Evolutionary conservation across 2,888 invertebrate species (phyloP).

Genomic region (Drosophila cyrtoloma): DNA sequence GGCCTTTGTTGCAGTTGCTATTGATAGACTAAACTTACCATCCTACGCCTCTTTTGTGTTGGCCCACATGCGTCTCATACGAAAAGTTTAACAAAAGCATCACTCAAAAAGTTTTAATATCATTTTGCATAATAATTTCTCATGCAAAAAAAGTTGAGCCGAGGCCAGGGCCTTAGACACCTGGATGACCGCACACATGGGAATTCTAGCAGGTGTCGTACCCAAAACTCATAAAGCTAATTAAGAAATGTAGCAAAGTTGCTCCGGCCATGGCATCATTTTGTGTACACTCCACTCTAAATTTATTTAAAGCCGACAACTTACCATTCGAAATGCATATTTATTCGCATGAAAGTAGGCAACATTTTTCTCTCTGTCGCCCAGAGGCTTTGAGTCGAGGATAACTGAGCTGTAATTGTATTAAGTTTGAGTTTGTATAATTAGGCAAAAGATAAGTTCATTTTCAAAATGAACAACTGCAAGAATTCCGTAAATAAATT

Average conservation of each 20-base stretch:
- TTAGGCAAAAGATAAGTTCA: constrained; percentile 36
- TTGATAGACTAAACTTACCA: constrained; percentile 50
- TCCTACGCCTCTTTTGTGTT: background rate
- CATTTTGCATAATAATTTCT: constrained; percentile 71
- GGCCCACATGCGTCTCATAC: constrained; percentile 36
- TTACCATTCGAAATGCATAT: constrained; percentile 60
- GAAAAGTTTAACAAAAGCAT: constrained; percentile 69
- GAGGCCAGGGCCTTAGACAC: constrained; percentile 45
- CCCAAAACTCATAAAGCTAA: constrained; percentile 78
- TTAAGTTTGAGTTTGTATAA: constrained; percentile 58
- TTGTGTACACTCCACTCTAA: constrained; percentile 10
- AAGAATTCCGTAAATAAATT: constrained; percentile 9
- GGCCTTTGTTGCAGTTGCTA: constrained; percentile 75
- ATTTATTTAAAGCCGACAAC: constrained; percentile 66
- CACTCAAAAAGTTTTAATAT: constrained; percentile 73
- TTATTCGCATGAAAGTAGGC: constrained; percentile 46
- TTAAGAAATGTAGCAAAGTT: constrained; percentile 79
- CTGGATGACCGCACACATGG: constrained; percentile 79
- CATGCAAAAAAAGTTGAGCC: constrained; percentile 45
- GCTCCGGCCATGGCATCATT: constrained; percentile 26
- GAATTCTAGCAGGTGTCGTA: constrained; percentile 69
- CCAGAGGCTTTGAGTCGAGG: constrained; percentile 4
- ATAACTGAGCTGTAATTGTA: constrained; percentile 54
- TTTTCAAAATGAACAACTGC: background rate
- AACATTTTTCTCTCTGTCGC: constrained; percentile 18